Conservation (phyloP, 2,888 invertebrate species). For the Pseudococcus jackbeardsleyi region DNA sequence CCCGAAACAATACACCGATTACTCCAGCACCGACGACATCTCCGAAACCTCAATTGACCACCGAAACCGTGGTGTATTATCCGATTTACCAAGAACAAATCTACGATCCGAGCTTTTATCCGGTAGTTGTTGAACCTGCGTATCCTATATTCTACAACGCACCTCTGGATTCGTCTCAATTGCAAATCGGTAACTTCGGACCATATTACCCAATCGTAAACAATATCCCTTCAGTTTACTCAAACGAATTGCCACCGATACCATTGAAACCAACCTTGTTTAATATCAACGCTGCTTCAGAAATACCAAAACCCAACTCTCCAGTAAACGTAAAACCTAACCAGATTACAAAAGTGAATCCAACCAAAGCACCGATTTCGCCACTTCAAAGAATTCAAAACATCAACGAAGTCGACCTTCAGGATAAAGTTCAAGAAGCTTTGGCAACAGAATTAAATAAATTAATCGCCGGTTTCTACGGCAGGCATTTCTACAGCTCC, state of each 20-base stretch:
- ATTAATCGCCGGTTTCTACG: neutral
- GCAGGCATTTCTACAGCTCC: too few species aligned
- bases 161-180: neutral
- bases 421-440: neutral
- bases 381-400: neutral
- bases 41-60: neutral
- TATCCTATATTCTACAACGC: neutral
- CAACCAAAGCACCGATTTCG: neutral
- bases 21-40: neutral
- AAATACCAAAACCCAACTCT: neutral
- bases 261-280: neutral
- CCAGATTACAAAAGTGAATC: neutral
- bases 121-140: neutral
- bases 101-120: conserved; percentile 21
- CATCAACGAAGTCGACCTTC: too few species aligned
- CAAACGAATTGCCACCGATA: neutral
- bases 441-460: neutral
- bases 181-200: neutral
- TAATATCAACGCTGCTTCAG: neutral
- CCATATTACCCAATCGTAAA: neutral
- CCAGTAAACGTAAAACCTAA: neutral
- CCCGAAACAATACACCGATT: neutral
- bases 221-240: neutral
- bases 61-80: neutral
- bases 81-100: neutral